Percentiles rank a stretch among this genome's conserved stretches.
Conservation (phyloP, 1,140 invertebrate species). For the Aphelenchoides besseyi region DNA sequence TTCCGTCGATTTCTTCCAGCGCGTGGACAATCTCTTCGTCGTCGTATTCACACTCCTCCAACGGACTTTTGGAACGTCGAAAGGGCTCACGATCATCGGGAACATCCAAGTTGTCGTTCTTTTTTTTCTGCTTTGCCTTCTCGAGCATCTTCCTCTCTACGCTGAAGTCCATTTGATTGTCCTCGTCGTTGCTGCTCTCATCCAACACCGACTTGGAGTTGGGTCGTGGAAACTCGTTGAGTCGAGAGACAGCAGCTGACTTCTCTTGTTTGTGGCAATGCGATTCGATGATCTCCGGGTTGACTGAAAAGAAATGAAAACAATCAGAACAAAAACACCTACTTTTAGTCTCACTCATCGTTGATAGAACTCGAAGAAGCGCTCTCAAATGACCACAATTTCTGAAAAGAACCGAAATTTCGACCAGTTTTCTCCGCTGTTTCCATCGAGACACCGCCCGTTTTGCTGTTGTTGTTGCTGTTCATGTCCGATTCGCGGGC, state of each 20-base stretch:
- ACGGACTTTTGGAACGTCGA: background rate
- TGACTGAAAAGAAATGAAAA: too few relatives aligned
- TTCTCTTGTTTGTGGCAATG: background rate
- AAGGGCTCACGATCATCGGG: too few relatives aligned
- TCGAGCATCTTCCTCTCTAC: background rate
- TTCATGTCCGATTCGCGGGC: background rate
- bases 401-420: too few relatives aligned
- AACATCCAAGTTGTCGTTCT: background rate
- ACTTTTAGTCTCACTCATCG: background rate
- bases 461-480: too few relatives aligned
- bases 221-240: background rate
- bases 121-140: background rate
- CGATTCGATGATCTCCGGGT: too few relatives aligned
- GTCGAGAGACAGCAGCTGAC: background rate
- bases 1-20: background rate
- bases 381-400: background rate
- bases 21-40: background rate
- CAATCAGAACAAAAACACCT: background rate
- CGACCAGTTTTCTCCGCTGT: background rate
- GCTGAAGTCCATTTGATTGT: background rate
- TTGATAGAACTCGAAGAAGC: background rate
- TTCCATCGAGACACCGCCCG: background rate
- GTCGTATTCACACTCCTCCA: constrained; percentile 1
- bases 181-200: background rate
- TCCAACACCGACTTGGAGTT: background rate